Percentiles rank a stretch among this genome's conserved stretches.
phyloP scores from a whole-genome alignment of 2,113 vertebrate species.

The Myiagra hebetior region DNA sequence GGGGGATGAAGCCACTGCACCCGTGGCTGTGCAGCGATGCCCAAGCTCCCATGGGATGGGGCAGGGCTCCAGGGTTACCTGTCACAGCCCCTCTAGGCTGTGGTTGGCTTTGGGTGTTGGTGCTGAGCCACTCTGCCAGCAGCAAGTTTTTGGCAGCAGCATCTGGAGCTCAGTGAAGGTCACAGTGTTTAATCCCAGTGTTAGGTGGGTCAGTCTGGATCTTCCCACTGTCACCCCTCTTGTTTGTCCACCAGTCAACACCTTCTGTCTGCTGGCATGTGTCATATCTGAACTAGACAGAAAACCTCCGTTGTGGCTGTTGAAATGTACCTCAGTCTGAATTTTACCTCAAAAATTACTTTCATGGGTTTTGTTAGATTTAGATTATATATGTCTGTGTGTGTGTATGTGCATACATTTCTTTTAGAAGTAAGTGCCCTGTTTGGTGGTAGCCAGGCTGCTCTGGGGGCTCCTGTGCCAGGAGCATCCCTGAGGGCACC shows the following conservation, averaged over 20 bases:
- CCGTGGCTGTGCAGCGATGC: background rate
- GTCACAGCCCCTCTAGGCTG: fast-evolving
- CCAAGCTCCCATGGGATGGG: fast-evolving
- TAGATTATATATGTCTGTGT: background rate
- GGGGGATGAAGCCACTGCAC: background rate
- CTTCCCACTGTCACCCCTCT: background rate
- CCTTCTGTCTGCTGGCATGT: background rate
- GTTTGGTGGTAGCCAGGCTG: background rate
- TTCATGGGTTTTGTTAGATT: background rate
- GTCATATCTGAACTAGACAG: background rate
- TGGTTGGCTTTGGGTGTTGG: background rate
- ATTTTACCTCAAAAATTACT: background rate
- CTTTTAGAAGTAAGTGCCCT: background rate
- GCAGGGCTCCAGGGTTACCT: background rate
- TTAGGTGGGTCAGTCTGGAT: background rate
- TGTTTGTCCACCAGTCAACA: background rate
- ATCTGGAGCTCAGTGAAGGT: background rate
- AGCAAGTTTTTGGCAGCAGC: background rate
- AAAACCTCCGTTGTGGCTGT: background rate
- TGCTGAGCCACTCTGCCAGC: background rate
- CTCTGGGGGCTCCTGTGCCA: background rate
- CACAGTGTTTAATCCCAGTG: background rate
- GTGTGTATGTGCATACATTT: background rate
- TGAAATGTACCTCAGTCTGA: background rate
- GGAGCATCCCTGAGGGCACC: background rate